These are phyloP conservation scores for Unio delphinus DNA, from an alignment of 2,888 invertebrate species.

Conservation along the genomic window DNA sequence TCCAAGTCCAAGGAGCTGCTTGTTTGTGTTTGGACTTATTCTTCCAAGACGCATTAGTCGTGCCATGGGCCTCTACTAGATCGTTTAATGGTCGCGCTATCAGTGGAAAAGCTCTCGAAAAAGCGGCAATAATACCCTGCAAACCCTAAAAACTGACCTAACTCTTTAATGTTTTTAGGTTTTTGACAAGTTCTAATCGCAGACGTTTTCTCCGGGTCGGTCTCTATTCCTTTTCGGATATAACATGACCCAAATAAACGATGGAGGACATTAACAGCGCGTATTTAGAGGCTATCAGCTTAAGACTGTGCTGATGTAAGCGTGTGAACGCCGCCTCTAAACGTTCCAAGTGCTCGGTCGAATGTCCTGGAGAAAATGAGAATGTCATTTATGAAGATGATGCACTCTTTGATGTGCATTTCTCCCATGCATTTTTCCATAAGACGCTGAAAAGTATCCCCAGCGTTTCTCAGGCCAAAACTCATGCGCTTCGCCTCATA, in stretches of 20 bases:
- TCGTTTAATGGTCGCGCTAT: slow-evolving; percentile 2
- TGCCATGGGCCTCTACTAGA: slow-evolving; percentile 1
- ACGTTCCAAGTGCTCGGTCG: too few relatives aligned
- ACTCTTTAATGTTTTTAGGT: slow-evolving; percentile 4
- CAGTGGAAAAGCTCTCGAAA: neutral
- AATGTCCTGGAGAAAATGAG: too few relatives aligned
- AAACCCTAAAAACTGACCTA: neutral
- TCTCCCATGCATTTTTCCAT: too few relatives aligned
- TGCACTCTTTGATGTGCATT: too few relatives aligned
- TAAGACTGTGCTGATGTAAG: too few relatives aligned
- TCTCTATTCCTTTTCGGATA: neutral
- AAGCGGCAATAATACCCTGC: neutral
- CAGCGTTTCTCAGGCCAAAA: too few relatives aligned
- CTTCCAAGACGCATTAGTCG: neutral
- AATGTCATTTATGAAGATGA: too few relatives aligned
- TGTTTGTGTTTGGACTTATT: neutral
- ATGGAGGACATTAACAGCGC: neutral
- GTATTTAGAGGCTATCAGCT: slow-evolving; percentile 1
- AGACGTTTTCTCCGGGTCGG: neutral
- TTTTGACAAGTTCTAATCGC: neutral
- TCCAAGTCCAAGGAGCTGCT: slow-evolving; percentile 16
- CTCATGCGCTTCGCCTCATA: neutral
- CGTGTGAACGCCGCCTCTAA: too few relatives aligned
- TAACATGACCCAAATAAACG: too few relatives aligned
- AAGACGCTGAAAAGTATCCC: too few relatives aligned